Evolutionary conservation across 2,113 vertebrate species (phyloP), one percentile per base, ranked within the genome.

Genomic region (Poicephalus gulielmi): DNA sequence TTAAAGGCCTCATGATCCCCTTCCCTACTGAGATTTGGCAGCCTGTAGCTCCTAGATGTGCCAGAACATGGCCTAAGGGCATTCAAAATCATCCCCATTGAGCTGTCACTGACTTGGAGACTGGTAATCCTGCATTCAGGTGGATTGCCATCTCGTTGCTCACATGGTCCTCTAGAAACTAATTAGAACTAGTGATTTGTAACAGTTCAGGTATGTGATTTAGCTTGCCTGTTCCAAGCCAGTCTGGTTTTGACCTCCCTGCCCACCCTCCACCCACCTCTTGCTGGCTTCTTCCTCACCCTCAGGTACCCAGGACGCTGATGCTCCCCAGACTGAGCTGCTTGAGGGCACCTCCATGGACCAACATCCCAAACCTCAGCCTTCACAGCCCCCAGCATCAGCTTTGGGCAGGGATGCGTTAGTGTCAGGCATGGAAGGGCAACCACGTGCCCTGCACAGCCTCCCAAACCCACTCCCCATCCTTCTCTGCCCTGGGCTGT

Each of bases 291-390:
- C 49, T 62, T 41, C 46, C 64, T 39, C 11, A 11, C 46, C 20
- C 59, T 23, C 24, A 3, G n/a, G 49, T 11, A 30, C 39, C 30
- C 35, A 15, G 35, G 33, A 31, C 33, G 49, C 19, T 35, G 66
- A 13, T 3, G 0, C 23, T n/a, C 60, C 46, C 52, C 55, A 41
- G 25, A 4, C 9, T 0, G n/a, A 33, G 37, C 1, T 17, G 13
- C 39, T 6, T n/a, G 59, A 66, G 46, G 66, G 19, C 41, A 25
- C 7, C 62, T 64, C 55, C 60, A 43, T 53, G 77, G 77, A n/a
- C n/a, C 50, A 49, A 31, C 39, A 20, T 5, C 43, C 24, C 6
- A 0, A 39, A 35, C 7, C 44, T 19, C 63, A 31, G 3, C 20
- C 14, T 35, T 76, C 3, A 0, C 47, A 39, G 17, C 30, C 76